These are phyloP conservation scores for Bembecia ichneumoniformis DNA, from an alignment of 2,888 invertebrate genomes.

Conservation along the genomic window DNA sequence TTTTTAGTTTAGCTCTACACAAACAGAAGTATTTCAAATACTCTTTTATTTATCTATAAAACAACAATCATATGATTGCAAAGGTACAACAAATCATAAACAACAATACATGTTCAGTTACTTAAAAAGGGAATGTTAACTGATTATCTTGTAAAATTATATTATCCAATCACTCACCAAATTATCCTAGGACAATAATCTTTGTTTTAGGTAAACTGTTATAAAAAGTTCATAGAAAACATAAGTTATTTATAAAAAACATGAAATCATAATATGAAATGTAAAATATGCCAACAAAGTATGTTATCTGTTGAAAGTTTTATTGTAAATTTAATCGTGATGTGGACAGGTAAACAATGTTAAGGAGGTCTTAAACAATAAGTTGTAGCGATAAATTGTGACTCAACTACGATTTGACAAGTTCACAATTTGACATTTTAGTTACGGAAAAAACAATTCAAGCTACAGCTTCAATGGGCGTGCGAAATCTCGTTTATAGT, in stretches of 20 bases:
- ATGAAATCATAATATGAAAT: not conserved
- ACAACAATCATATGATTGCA: too few relatives aligned
- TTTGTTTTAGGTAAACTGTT: too few relatives aligned
- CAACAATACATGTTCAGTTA: too few relatives aligned
- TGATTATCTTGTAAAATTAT: too few relatives aligned
- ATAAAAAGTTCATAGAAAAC: too few relatives aligned
- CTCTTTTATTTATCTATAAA: too few relatives aligned
- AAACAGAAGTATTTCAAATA: too few relatives aligned
- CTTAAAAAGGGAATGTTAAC: too few relatives aligned
- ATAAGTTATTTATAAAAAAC: not conserved
- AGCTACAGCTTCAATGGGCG: conserved; percentile 33
- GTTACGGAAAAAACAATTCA: conserved; percentile 54
- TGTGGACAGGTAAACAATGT: conserved; percentile 29
- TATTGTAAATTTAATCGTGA: not conserved
- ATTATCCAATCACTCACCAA: too few relatives aligned
- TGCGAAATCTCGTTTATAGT: conserved; percentile 32
- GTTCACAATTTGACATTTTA: conserved; percentile 67
- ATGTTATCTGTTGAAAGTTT: not conserved
- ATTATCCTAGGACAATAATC: too few relatives aligned
- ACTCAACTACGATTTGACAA: conserved; percentile 71
- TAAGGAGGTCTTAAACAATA: conserved; percentile 27
- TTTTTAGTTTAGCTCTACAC: too few relatives aligned
- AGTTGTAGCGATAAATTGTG: conserved; percentile 42
- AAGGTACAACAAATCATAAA: too few relatives aligned
- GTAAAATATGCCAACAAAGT: not conserved